Base-by-base conservation (phyloP, 2,797 vertebrate genomes). In the Philypnodon macrostomus region DNA sequence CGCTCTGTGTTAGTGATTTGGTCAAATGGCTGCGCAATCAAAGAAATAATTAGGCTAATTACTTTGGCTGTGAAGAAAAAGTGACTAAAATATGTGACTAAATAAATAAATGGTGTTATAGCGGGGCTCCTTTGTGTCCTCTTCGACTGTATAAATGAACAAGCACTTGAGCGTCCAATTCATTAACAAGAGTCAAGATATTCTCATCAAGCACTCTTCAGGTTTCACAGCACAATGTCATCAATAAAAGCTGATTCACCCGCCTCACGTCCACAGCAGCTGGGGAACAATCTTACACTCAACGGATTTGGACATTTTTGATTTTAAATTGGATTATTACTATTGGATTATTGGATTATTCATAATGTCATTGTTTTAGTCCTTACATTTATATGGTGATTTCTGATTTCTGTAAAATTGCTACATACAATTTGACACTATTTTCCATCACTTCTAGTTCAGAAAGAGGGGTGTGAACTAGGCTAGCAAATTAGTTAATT, bases 11-110 rank as follows among this genome's bases (percentile, higher is more conserved):
- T 19, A 44, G 29, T 55, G 24, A 63, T 58, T 59, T 51, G 45
- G 23, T 58, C 31, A 59, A 49, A 55, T 46, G 24, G 16, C 10
- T 59, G 12, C 7, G 11, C 34, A 52, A 18, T 54, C 16, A 42
- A 63, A 7, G 4, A 53, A 50, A 37, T 39, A 59, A 55, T 39
- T 53, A 2, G 5, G 19, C 13, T 37, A 40, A 66, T 57, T 45
- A 26, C 38, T 60, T 59, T 33, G 15, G 49, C 24, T 49, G 30
- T 13, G 6, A 27, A 53, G 26, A 26, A 72, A 44, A 38, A 16
- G 27, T 4, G 7, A 48, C 33, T 14, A 13, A 34, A 55, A 47
- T 13, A 27, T 26, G 5, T 49, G 10, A 16, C 29, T 18, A 24
- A 30, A 18, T 15, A 49, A 45, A 33, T 16, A 41, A 8, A 13